Conservation (phyloP, 1,140 invertebrate genomes). For the Lasioglossum baleicum region DNA sequence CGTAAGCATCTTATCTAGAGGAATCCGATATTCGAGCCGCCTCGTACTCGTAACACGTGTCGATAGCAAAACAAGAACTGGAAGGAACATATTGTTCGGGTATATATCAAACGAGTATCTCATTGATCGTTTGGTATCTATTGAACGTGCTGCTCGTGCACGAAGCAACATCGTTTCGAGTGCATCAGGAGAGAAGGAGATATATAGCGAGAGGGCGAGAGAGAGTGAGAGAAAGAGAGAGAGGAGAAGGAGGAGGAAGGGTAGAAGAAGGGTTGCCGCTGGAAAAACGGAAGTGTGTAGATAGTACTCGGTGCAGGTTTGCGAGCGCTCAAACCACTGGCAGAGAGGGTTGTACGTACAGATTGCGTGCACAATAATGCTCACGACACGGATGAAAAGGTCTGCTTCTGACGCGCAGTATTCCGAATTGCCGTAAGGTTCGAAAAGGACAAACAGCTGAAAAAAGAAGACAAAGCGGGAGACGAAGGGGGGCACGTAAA, state of each 20-base stretch:
- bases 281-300: slow-evolving; percentile 31
- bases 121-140: slow-evolving; percentile 49
- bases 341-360: slow-evolving; percentile 43
- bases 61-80: not conserved
- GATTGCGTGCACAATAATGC: slow-evolving; percentile 53
- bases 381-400: slow-evolving; percentile 49
- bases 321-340: slow-evolving; percentile 7
- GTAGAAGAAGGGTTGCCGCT: slow-evolving; percentile 10
- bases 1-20: not conserved
- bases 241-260: not conserved
- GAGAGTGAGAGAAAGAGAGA: not conserved
- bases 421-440: slow-evolving; percentile 53
- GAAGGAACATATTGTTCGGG: slow-evolving; percentile 23
- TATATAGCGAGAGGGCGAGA: not conserved
- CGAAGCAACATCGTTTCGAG: slow-evolving; percentile 40
- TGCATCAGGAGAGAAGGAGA: not conserved
- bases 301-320: slow-evolving; percentile 4
- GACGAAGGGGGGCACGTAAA: slow-evolving; percentile 35
- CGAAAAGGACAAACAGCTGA: slow-evolving; percentile 46
- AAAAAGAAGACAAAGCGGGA: slow-evolving; percentile 35
- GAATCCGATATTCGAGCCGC: slow-evolving; percentile 4
- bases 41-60: not conserved
- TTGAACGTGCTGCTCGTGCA: slow-evolving; percentile 40
- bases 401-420: slow-evolving; percentile 50
- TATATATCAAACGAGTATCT: slow-evolving; percentile 32